phyloP scores from a whole-genome alignment of 2,113 vertebrate species.

The Oxyruncus cristatus region DNA sequence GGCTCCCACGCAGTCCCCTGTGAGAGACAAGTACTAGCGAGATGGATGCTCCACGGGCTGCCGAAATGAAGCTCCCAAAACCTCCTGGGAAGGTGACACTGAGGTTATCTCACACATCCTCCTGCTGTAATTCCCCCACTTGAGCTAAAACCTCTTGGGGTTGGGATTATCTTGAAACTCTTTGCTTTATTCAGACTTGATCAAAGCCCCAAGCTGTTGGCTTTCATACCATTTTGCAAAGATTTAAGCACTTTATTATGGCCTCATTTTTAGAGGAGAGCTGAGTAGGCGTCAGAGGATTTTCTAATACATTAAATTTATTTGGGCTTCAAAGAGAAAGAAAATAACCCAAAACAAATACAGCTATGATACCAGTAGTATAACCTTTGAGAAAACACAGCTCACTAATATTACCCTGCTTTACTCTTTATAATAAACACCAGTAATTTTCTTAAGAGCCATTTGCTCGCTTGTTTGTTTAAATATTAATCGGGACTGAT shows the following conservation, averaged over 20 bases:
- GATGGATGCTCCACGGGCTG: background rate
- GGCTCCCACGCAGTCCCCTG: background rate
- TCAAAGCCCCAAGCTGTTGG: background rate
- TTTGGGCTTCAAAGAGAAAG: background rate
- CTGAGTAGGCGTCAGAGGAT: background rate
- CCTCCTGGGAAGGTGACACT: background rate
- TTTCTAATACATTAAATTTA: background rate
- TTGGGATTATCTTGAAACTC: background rate
- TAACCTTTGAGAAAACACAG: background rate
- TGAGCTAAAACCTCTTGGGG: background rate
- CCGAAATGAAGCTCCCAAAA: background rate
- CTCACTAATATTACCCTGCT: background rate
- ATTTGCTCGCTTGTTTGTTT: constrained; percentile 28
- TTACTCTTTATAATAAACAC: background rate
- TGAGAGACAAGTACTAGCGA: background rate
- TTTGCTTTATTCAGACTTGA: background rate
- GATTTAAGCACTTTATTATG: background rate
- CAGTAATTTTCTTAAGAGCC: constrained; percentile 8
- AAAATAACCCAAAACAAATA: background rate
- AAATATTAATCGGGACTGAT: constrained; percentile 11
- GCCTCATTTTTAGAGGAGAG: background rate
- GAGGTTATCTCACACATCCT: background rate
- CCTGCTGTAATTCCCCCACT: background rate
- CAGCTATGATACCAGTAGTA: background rate
- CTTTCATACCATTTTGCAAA: background rate